Conservation (phyloP, 1,140 invertebrate genomes). For the Drosophila kepulauana region DNA sequence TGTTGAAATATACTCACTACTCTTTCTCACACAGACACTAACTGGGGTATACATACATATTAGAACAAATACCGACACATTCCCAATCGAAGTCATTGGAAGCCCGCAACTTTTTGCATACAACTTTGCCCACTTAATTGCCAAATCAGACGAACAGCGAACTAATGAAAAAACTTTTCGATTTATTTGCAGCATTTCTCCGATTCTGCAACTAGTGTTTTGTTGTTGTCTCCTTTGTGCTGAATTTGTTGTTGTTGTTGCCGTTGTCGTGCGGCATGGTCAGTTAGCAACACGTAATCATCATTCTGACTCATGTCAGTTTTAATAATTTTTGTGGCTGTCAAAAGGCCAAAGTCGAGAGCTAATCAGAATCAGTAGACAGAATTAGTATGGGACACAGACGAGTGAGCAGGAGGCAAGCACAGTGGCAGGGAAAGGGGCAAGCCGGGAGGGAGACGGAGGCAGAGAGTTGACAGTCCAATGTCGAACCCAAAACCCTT, state of each 20-base stretch:
- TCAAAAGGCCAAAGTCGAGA: slow-evolving; percentile 56
- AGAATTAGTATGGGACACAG: slow-evolving; percentile 37
- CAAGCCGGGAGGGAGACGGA: background rate
- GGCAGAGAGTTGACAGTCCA: background rate
- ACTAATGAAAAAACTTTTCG: slow-evolving; percentile 78
- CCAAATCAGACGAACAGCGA: slow-evolving; percentile 51
- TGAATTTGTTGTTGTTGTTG: slow-evolving; percentile 1
- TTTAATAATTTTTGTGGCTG: slow-evolving; percentile 69
- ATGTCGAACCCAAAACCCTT: slow-evolving; percentile 53
- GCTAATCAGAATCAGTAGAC: slow-evolving; percentile 68
- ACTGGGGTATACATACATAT: slow-evolving; percentile 12
- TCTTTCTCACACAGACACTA: slow-evolving; percentile 16
- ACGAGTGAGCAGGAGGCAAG: slow-evolving; percentile 3
- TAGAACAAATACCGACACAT: slow-evolving; percentile 2
- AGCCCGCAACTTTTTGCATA: slow-evolving; percentile 71
- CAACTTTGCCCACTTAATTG: slow-evolving; percentile 70
- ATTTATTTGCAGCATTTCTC: slow-evolving; percentile 57
- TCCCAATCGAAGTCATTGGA: slow-evolving; percentile 45
- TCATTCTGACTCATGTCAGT: slow-evolving; percentile 53
- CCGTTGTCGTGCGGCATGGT: slow-evolving; percentile 7
- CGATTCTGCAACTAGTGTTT: slow-evolving; percentile 8
- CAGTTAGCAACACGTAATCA: slow-evolving; percentile 47
- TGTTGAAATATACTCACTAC: slow-evolving; percentile 13
- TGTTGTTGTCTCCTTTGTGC: background rate
- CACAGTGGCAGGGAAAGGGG: background rate